Conservation (phyloP, 1,140 invertebrate genomes). For the Ridgeia piscesae region DNA sequence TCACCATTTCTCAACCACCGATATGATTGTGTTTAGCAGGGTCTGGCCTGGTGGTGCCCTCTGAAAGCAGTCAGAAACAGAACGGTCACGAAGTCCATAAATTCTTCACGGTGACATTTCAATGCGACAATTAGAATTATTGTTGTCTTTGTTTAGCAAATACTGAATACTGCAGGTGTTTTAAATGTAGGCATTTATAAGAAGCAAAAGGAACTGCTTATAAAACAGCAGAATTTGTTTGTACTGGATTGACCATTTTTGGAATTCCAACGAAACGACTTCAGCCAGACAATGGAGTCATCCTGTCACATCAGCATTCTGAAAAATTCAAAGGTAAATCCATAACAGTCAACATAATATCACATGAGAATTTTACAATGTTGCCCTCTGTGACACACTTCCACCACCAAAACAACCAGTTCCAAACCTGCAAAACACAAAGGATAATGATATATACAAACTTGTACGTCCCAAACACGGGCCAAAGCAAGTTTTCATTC, state of each 20-base stretch:
- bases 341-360: background rate
- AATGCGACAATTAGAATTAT: background rate
- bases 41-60: background rate
- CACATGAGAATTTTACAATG: background rate
- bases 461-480: background rate
- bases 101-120: background rate
- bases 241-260: background rate
- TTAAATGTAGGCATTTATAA: background rate
- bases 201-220: background rate
- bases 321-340: background rate
- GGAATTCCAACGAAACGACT: background rate
- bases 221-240: background rate
- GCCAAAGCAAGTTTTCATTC: background rate
- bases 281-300: background rate
- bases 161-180: background rate
- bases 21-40: background rate
- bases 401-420: background rate
- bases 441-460: background rate
- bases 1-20: background rate
- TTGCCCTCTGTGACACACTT: background rate
- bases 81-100: background rate
- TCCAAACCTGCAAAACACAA: background rate
- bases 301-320: background rate
- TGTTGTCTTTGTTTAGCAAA: background rate
- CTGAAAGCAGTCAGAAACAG: constrained; percentile 4